These are phyloP conservation scores for Fragariocoptes setiger DNA, from an alignment of 1,140 invertebrate species.

Conservation along the genomic window DNA sequence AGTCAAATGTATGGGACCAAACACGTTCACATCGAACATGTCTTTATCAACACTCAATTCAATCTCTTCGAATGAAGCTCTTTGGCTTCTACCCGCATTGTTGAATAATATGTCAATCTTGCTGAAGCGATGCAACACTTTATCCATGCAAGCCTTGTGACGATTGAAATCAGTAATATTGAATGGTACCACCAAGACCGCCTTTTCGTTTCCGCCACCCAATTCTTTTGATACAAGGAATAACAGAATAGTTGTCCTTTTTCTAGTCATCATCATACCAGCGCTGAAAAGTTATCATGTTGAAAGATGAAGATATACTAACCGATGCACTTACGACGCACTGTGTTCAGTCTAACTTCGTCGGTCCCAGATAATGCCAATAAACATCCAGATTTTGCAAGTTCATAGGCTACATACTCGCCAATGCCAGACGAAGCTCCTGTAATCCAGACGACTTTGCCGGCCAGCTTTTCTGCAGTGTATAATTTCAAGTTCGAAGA, in stretches of 20 bases:
- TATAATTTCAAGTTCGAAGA: too few species aligned
- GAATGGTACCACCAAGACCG: slow-evolving; percentile 10
- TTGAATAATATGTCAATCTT: slow-evolving; percentile 42
- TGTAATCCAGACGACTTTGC: slow-evolving; percentile 53
- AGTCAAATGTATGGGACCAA: slow-evolving; percentile 34
- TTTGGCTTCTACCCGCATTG: slow-evolving; percentile 47
- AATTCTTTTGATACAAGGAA: not conserved
- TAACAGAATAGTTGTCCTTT: not conserved
- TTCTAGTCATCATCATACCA: not conserved
- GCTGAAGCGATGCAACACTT: slow-evolving; percentile 35
- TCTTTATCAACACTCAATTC: slow-evolving; percentile 37
- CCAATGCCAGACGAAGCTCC: slow-evolving; percentile 67
- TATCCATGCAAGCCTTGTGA: slow-evolving; percentile 28
- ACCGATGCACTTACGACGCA: slow-evolving; percentile 34
- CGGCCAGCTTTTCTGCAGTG: slow-evolving; percentile 4
- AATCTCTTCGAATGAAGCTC: slow-evolving; percentile 39
- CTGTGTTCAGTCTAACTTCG: slow-evolving; percentile 31
- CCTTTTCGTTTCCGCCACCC: slow-evolving; percentile 5
- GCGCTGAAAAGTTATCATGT: not conserved
- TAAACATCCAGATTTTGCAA: slow-evolving; percentile 34
- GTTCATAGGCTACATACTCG: slow-evolving; percentile 32
- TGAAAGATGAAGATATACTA: slow-evolving; percentile 15
- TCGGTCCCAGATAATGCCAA: slow-evolving; percentile 41
- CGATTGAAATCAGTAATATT: slow-evolving; percentile 20
- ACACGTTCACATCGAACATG: slow-evolving; percentile 49